These are phyloP conservation scores for Drosophila nebulosa DNA, from an alignment of 1,140 invertebrate species.

Conservation along the genomic window DNA sequence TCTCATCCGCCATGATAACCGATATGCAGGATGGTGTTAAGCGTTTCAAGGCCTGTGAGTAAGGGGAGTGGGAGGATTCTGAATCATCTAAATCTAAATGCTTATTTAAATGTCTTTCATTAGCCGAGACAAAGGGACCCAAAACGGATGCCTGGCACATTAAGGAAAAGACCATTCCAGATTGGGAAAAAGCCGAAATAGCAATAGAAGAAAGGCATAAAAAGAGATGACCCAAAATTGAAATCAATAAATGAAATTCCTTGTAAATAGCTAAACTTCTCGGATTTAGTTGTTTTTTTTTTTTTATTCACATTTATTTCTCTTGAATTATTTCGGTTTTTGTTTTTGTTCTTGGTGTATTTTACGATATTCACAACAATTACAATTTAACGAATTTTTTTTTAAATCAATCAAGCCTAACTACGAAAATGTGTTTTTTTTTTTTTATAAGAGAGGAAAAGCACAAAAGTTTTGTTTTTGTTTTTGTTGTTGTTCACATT, in stretches of 20 bases:
- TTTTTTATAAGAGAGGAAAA: conserved; percentile 57
- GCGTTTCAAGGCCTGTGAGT: conserved; percentile 84
- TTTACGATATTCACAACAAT: conserved; percentile 79
- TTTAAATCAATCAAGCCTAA: conserved; percentile 76
- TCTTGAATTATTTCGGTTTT: conserved; percentile 9
- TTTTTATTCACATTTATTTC: conserved; percentile 61
- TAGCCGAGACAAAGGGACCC: conserved; percentile 88
- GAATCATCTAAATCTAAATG: too few species aligned
- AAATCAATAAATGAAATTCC: neutral
- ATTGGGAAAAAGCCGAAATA: conserved; percentile 83
- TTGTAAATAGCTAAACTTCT: neutral
- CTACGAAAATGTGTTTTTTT: conserved; percentile 60
- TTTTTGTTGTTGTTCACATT: conserved; percentile 38
- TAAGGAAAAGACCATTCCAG: conserved; percentile 82
- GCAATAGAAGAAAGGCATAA: conserved; percentile 39
- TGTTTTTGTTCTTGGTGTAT: conserved; percentile 51
- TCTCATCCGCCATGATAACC: conserved; percentile 83
- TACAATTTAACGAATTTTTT: conserved; percentile 74
- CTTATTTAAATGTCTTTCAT: neutral
- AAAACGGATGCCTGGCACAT: conserved; percentile 86
- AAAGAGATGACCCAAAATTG: conserved; percentile 40
- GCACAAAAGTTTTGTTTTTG: conserved; percentile 49
- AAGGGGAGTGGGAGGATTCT: neutral
- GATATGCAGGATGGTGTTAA: conserved; percentile 88
- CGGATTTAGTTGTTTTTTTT: neutral